Evolutionary conservation across 2,888 invertebrate species (phyloP), one percentile per base, ranked within the genome.

Genomic region (Polylopha cassiicola): DNA sequence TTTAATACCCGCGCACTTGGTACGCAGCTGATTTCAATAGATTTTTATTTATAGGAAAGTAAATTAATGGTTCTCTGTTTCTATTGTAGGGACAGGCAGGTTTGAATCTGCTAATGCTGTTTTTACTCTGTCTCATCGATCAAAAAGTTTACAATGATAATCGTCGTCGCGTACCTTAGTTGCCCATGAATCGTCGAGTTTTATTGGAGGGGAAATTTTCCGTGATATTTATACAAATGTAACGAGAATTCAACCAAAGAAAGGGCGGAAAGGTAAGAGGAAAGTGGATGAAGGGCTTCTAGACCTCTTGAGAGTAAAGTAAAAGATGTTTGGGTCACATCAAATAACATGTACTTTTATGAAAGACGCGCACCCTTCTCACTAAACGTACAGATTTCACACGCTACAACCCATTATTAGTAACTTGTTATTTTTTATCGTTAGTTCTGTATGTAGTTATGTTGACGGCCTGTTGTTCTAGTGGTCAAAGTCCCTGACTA

Each of bases 251-350:
- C 50, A 55, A 47, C 46, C 50, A 51, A 27, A 54, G 58, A 55
- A 56, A 53, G 46, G 54, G 50, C 56, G 61, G 61, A 62, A 67
- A 65, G 64, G 69, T 64, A 64, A 58, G 53, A 58, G 61, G 60
- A 67, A 75, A 72, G 69, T 69, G 64, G 69, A 72, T 65, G 72
- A 64, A 67, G 65, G 67, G 63, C 62, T 63, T 57, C 61, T 58
- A 52, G 54, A 66, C 67, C 73, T 72, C 75, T 66, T 44, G 73
- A 73, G 78, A 70, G 65, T 53, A 54, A 65, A 65, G 65, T 70
- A 68, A 74, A 70, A 73, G 73, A 77, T 71, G 73, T 74, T 73
- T 63, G 72, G 75, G 70, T 67, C 71, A 63, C 64, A 65, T 62
- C 69, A 67, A 65, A 71, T 73, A 73, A 73, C 72, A 65, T 65